These are phyloP conservation scores for Mactromeris polynyma DNA, from an alignment of 2,888 invertebrate species.

Conservation along the genomic window DNA sequence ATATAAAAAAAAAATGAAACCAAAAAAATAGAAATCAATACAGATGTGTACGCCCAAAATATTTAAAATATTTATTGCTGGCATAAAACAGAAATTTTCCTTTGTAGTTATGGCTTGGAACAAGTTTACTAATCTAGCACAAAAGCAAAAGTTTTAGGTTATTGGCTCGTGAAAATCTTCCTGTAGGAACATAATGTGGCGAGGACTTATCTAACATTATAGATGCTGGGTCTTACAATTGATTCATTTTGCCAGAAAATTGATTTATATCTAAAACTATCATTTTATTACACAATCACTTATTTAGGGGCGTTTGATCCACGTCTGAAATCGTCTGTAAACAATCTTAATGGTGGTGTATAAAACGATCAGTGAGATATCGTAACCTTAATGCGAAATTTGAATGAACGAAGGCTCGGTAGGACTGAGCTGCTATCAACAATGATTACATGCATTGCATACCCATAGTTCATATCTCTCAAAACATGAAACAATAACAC, in stretches of 20 bases:
- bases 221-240: conserved; percentile 25
- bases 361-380: conserved; percentile 11
- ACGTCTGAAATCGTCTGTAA: background rate
- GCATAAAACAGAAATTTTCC: background rate
- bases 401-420: conserved; percentile 14
- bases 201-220: background rate
- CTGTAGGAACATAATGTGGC: background rate
- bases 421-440: background rate
- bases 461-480: background rate
- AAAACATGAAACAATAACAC: background rate
- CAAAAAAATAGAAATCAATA: background rate
- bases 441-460: background rate
- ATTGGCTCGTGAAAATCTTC: background rate
- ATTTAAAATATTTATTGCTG: background rate
- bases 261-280: conserved; percentile 24
- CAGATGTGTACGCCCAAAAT: background rate
- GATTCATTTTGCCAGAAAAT: conserved; percentile 46
- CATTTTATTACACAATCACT: conserved; percentile 35
- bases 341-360: background rate
- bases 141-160: conserved; percentile 10
- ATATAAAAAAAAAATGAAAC: background rate
- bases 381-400: conserved; percentile 7
- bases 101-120: conserved; percentile 11
- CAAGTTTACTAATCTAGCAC: background rate
- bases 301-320: conserved; percentile 29